phyloP scores from a whole-genome alignment of 1,140 invertebrate genomes.

The Lamellibrachia luymesi region DNA sequence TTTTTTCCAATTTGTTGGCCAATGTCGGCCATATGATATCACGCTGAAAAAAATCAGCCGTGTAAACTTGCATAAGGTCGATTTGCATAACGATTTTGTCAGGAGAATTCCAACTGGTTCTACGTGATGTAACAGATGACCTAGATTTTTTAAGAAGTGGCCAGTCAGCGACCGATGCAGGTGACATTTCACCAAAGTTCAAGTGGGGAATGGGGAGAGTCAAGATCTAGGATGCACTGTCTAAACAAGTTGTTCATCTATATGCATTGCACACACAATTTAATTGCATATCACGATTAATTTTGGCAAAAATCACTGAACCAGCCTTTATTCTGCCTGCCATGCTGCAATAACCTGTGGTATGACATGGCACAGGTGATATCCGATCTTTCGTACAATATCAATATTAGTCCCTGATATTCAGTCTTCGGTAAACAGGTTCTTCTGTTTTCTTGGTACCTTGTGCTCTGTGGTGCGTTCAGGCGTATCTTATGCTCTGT shows the following conservation, averaged over 20 bases:
- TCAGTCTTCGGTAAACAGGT: neutral
- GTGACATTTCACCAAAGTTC: neutral
- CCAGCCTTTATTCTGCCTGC: neutral
- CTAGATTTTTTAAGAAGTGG: neutral
- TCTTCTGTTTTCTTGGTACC: neutral
- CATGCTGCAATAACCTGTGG: neutral
- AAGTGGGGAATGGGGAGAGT: neutral
- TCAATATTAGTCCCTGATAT: neutral
- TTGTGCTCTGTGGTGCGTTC: neutral
- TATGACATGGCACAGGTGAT: neutral
- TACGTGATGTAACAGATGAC: neutral
- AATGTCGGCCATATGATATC: neutral
- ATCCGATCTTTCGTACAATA: neutral
- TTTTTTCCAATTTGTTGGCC: neutral
- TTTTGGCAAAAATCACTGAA: neutral
- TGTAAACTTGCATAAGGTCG: neutral
- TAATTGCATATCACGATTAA: neutral
- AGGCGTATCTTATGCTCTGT: neutral
- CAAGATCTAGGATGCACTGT: neutral
- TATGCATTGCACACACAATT: neutral
- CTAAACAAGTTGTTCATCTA: neutral
- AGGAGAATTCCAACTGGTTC: neutral
- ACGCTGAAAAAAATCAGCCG: neutral
- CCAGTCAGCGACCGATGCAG: neutral
- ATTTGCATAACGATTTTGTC: neutral